These are phyloP conservation scores for Choloepus didactylus DNA, from an alignment of 2,797 vertebrate species.

Conservation along the genomic window DNA sequence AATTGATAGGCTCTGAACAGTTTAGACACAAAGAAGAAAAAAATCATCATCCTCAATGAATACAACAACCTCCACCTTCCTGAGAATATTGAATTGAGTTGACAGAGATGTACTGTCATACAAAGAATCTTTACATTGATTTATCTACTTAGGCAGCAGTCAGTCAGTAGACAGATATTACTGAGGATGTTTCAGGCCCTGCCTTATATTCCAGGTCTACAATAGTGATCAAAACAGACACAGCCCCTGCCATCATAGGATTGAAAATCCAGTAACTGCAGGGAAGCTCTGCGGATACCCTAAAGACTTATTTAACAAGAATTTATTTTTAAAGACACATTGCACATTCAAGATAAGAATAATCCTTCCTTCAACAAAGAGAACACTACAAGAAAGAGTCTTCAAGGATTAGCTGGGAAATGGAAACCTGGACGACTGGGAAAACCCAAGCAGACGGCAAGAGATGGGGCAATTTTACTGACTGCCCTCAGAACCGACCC, in stretches of 20 bases:
- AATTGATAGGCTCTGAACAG: background rate
- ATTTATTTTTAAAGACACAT: background rate
- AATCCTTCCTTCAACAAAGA: background rate
- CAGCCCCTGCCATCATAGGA: background rate
- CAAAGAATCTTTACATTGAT: background rate
- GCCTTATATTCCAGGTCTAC: background rate
- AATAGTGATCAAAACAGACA: background rate
- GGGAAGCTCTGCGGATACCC: background rate
- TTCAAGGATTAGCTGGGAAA: background rate
- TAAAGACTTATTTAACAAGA: background rate
- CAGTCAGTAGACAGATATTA: background rate
- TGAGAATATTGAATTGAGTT: background rate
- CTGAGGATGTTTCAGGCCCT: background rate
- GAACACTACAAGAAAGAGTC: background rate
- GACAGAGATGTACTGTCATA: rapidly evolving
- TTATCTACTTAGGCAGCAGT: too few species aligned
- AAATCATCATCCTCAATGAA: background rate
- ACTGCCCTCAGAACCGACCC: background rate
- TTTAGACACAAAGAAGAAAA: background rate
- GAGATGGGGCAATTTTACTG: background rate
- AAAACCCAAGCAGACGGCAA: background rate
- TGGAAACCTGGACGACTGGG: background rate
- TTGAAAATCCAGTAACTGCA: background rate
- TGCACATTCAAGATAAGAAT: background rate
- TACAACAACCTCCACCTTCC: background rate